Base-by-base conservation (phyloP, 2,888 invertebrate species). In the Pterobdella sp. region DNA sequence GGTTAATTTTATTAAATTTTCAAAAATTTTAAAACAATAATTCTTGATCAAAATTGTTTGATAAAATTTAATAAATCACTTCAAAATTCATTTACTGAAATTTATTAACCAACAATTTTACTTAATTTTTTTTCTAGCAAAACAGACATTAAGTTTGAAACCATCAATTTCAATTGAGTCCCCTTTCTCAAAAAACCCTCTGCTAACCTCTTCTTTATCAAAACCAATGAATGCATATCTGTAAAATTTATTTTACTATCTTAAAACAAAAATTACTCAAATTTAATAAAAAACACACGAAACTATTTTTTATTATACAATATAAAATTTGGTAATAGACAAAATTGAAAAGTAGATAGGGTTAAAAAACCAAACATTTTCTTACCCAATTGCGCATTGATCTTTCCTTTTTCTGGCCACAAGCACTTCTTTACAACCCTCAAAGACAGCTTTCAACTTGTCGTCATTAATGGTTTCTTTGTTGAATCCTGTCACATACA, bases 401-500 rank as follows among this genome's bases (percentile, higher is more conserved):
- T 56, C 26, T 35, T 56, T 63, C 35, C 36, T 71, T 0, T 56
- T 63, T 36, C 14, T 63, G 29, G 71, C 63, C 18, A 71, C n/a
- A 3, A 18, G 3, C 35, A 71, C 63, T 36, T 32, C 32, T n/a
- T 2, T n/a, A 0, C 36, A 32, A 7, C 52, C 26, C 22, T 34
- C 34, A 36, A 71, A 71, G 7, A 29, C 60, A 14, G 22, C 63
- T 26, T 71, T 56, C 60, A 71, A 22, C 71, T 71, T 71, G 63
- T 71, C 71, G 4, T 35, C 71, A 1, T 32, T 71, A 1, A 71
- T 63, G 4, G 71, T 35, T n/a, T 56, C 29, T 36, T 63, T 71
- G 63, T 71, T 63, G 63, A 71, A 71, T 29, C 71, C 71, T 10
- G 60, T 71, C 31, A 71, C 63, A 36, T 60, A 71, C 1, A 71